Percentiles rank a stretch among this genome's conserved stretches.
Conservation (phyloP, 2,888 invertebrate species). For the Stratiomys singularior region DNA sequence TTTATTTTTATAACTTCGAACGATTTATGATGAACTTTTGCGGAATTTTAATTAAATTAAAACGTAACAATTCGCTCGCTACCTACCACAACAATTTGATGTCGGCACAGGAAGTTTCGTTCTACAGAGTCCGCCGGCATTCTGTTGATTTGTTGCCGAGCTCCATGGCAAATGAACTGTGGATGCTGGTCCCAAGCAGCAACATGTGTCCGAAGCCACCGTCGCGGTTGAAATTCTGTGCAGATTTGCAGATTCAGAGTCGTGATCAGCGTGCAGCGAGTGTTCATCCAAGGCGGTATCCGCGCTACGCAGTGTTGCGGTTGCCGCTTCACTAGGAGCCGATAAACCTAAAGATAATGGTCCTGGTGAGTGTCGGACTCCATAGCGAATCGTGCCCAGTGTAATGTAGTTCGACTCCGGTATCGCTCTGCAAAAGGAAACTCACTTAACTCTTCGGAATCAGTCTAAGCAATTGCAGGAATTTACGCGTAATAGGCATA, state of each 20-base stretch:
- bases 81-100: neutral
- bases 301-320: neutral
- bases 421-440: constrained; percentile 50
- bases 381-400: constrained; percentile 54
- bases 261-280: neutral
- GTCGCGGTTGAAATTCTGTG: neutral
- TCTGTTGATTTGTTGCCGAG: neutral
- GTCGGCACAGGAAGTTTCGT: constrained; percentile 47
- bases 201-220: constrained; percentile 44
- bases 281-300: neutral
- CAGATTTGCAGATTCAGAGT: neutral
- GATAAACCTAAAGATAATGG: constrained; percentile 35
- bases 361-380: constrained; percentile 51
- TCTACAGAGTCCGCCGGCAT: constrained; percentile 2
- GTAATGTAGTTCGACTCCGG: constrained; percentile 54
- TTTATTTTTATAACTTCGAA: no score
- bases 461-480: no score
- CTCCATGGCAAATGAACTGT: constrained; percentile 50
- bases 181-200: constrained; percentile 50
- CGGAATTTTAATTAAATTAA: no score
- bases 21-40: no score
- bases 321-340: neutral
- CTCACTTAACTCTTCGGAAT: no score
- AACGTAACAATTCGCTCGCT: neutral
- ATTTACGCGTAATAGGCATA: no score